These are phyloP conservation scores for Sander lucioperca DNA, from an alignment of 2,113 vertebrate genomes.

Conservation along the genomic window DNA sequence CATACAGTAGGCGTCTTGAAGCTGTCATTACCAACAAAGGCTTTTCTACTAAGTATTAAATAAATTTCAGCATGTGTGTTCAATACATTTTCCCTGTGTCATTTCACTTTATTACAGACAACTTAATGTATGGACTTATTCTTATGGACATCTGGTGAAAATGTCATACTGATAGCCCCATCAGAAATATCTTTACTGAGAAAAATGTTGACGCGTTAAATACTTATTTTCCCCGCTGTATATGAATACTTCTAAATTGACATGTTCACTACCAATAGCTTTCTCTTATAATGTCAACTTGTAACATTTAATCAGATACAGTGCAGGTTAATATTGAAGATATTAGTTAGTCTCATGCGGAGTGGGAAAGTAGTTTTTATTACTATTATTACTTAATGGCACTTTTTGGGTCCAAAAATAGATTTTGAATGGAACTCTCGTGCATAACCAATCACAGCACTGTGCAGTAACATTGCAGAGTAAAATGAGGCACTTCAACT, in stretches of 20 bases:
- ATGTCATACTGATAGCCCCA: no score
- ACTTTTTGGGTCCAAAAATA: not conserved
- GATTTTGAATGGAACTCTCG: not conserved
- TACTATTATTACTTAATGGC: not conserved
- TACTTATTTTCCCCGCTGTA: no score
- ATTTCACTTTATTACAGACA: no score
- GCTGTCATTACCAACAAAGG: no score
- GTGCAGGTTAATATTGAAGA: not conserved
- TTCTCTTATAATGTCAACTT: not conserved
- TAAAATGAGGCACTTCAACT: not conserved
- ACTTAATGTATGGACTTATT: no score
- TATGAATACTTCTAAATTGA: not conserved
- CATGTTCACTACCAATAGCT: not conserved
- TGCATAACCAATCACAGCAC: not conserved
- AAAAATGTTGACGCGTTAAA: no score
- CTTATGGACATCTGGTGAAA: no score
- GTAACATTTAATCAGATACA: not conserved
- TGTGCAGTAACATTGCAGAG: not conserved
- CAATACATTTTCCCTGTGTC: no score
- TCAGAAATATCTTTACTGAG: no score
- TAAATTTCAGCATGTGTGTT: no score
- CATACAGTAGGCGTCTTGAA: no score
- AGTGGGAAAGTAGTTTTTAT: not conserved
- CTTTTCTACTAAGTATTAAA: no score
- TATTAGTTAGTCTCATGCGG: not conserved